These are phyloP conservation scores for Mactra quadrangularis DNA, from an alignment of 1,140 invertebrate genomes.

Conservation along the genomic window DNA sequence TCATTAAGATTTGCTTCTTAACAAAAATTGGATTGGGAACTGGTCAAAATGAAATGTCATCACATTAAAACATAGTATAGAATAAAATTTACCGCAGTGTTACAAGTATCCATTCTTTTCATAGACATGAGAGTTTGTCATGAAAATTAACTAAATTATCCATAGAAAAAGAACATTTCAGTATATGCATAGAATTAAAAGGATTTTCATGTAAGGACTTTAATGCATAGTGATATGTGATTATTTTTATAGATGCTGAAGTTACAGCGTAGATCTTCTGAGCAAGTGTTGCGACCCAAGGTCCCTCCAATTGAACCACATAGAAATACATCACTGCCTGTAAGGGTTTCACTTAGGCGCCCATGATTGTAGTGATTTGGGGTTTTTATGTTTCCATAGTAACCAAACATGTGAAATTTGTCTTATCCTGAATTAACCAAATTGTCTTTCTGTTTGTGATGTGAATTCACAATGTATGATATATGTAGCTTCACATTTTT, in stretches of 20 bases:
- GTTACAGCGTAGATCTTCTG: not conserved
- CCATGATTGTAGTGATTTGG: not conserved
- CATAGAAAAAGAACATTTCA: no score
- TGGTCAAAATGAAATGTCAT: no score
- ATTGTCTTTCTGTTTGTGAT: not conserved
- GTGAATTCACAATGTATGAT: not conserved
- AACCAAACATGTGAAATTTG: not conserved
- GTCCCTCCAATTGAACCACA: not conserved
- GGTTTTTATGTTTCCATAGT: not conserved
- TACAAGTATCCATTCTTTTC: not conserved
- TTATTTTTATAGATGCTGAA: constrained; percentile 2
- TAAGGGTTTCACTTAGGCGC: not conserved
- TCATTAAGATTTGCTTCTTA: no score
- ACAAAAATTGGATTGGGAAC: no score
- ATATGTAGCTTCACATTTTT: no score
- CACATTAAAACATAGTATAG: no score
- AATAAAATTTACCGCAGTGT: not conserved
- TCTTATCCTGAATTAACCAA: not conserved
- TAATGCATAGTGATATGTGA: not conserved
- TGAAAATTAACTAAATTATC: not conserved
- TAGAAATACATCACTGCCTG: not conserved
- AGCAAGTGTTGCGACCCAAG: not conserved
- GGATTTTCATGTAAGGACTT: not conserved
- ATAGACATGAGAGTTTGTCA: not conserved
- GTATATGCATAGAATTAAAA: not conserved